Percentiles rank a stretch among this genome's conserved stretches.
These are phyloP conservation scores for Alectura lathami DNA, from an alignment of 2,113 vertebrate species.

Conservation along the genomic window DNA sequence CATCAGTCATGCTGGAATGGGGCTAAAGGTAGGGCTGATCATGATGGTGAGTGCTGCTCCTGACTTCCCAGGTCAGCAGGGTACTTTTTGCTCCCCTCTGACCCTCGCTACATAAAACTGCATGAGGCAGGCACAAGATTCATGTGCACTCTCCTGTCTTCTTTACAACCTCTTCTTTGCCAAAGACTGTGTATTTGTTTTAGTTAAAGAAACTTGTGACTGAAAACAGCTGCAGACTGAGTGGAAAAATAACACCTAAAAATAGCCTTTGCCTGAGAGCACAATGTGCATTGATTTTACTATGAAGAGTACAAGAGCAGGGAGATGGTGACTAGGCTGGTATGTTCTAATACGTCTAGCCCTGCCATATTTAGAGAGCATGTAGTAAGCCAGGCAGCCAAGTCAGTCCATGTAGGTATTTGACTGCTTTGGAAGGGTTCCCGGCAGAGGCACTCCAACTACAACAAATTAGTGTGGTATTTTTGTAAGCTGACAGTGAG, in stretches of 20 bases:
- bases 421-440: conserved; percentile 64
- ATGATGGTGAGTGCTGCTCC: not conserved
- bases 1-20: not conserved
- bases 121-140: not conserved
- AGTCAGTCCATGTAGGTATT: conserved; percentile 62
- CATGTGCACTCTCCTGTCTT: conserved; percentile 33
- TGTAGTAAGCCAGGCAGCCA: conserved; percentile 68
- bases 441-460: conserved; percentile 50
- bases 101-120: not conserved
- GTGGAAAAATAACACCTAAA: conserved; percentile 76
- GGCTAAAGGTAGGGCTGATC: not conserved
- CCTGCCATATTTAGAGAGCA: conserved; percentile 71
- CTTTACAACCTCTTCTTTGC: conserved; percentile 62
- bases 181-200: conserved; percentile 69
- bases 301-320: conserved; percentile 64
- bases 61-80: not conserved
- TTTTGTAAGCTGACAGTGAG: conserved; percentile 63
- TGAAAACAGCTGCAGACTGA: conserved; percentile 78
- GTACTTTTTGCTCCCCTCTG: not conserved
- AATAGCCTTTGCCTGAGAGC: conserved; percentile 68
- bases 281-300: conserved; percentile 66
- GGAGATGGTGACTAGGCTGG: conserved; percentile 69
- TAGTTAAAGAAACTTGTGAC: conserved; percentile 70
- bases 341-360: conserved; percentile 65
- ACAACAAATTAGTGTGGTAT: conserved; percentile 58